These are phyloP conservation scores for Hycleus phaleratus DNA, from an alignment of 1,140 invertebrate genomes.

Conservation along the genomic window DNA sequence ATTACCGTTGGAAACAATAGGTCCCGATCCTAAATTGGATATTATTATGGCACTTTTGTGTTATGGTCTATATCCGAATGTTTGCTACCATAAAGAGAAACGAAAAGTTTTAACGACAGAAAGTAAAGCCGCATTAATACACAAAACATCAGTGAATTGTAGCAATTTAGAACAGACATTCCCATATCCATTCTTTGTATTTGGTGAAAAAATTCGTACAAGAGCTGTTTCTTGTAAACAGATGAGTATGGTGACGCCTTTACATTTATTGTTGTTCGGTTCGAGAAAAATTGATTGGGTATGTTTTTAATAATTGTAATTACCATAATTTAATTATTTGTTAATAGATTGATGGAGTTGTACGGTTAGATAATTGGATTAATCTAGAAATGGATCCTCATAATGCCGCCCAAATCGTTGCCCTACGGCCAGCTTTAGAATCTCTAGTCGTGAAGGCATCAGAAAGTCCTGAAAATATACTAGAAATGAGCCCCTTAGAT, in stretches of 20 bases:
- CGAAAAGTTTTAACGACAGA: slow-evolving; percentile 92
- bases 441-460: slow-evolving; percentile 70
- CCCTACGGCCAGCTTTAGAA: slow-evolving; percentile 82
- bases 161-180: slow-evolving; percentile 76
- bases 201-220: slow-evolving; percentile 96
- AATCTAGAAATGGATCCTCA: slow-evolving; percentile 78
- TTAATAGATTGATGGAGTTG: slow-evolving; percentile 52
- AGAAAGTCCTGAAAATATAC: slow-evolving; percentile 64
- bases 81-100: slow-evolving; percentile 92
- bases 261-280: slow-evolving; percentile 90
- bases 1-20: slow-evolving; percentile 64
- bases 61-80: slow-evolving; percentile 93
- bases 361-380: slow-evolving; percentile 86
- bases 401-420: slow-evolving; percentile 71
- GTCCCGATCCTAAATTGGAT: slow-evolving; percentile 75
- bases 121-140: slow-evolving; percentile 86
- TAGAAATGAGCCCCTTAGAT: slow-evolving; percentile 48
- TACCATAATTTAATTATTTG: slow-evolving; percentile 6
- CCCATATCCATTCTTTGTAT: slow-evolving; percentile 93
- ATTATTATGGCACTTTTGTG: slow-evolving; percentile 77
- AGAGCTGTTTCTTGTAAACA: slow-evolving; percentile 95
- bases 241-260: slow-evolving; percentile 91
- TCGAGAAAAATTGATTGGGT: slow-evolving; percentile 74
- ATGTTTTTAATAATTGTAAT: slow-evolving; percentile 14
- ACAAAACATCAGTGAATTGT: slow-evolving; percentile 96